phyloP scores from a whole-genome alignment of 2,888 invertebrate species.

The Caenorhabditis macrosperma region DNA sequence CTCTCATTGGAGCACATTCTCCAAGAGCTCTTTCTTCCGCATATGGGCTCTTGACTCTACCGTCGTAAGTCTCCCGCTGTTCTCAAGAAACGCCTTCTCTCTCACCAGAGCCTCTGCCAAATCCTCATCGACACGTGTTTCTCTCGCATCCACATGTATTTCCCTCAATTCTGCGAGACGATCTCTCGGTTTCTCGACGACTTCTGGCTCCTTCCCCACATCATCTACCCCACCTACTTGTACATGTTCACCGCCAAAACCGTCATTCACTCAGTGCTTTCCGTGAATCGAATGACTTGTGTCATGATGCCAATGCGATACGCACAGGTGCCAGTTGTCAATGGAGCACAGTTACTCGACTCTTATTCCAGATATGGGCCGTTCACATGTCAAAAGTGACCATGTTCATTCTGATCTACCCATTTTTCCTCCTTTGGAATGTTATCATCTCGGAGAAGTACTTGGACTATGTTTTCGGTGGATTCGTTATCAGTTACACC shows the following conservation, averaged over 20 bases:
- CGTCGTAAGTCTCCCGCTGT: background rate
- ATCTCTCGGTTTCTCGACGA: background rate
- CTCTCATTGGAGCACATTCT: background rate
- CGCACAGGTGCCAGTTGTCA: background rate
- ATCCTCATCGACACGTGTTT: constrained; percentile 19
- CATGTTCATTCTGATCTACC: constrained; percentile 11
- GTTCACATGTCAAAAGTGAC: background rate
- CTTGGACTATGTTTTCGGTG: constrained; percentile 26
- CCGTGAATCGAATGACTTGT: constrained; percentile 29
- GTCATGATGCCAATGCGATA: constrained; percentile 12
- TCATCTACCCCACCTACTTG: constrained; percentile 8
- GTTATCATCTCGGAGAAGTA: constrained; percentile 23
- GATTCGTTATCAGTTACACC: constrained; percentile 31
- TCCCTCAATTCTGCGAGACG: constrained; percentile 26
- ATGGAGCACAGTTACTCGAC: background rate
- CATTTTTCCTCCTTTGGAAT: constrained; percentile 40
- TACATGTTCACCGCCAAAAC: constrained; percentile 14
- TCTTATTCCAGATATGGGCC: constrained; percentile 14
- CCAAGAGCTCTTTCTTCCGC: constrained; percentile 27
- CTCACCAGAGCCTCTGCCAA: constrained; percentile 32
- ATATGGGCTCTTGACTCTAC: constrained; percentile 30
- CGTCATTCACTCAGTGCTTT: constrained; percentile 13
- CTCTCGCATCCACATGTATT: constrained; percentile 26
- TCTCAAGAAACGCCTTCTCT: background rate
- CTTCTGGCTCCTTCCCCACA: constrained; percentile 5